Conservation (phyloP, 2,888 invertebrate genomes). For the Alviniconcha strummeri region DNA sequence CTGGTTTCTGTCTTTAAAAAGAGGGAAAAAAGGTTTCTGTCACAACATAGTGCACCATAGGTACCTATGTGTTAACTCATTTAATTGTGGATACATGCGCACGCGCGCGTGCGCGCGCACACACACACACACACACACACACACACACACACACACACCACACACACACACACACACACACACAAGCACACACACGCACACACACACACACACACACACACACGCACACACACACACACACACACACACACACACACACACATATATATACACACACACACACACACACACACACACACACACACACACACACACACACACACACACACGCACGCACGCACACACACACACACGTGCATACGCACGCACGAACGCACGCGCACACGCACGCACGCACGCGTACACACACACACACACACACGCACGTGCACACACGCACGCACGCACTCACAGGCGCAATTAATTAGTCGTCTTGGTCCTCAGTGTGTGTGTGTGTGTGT, state of each 20-base stretch:
- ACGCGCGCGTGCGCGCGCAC: neutral
- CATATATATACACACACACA: neutral
- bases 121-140: slow-evolving; percentile 2
- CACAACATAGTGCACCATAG: neutral
- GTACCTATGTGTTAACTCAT: neutral
- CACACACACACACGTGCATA: neutral
- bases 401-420: neutral
- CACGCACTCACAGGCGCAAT: neutral
- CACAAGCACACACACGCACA: neutral
- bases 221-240: neutral
- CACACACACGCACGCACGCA: neutral
- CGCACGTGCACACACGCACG: neutral
- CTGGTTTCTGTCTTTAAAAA: too few relatives aligned
- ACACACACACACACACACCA: neutral
- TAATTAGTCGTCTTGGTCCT: neutral
- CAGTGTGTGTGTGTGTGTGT: slow-evolving; percentile 20
- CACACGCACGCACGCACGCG: neutral
- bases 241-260: neutral
- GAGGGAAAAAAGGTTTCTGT: too few relatives aligned
- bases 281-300: neutral
- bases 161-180: neutral
- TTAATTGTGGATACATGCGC: neutral
- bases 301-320: slow-evolving; percentile 11
- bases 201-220: slow-evolving; percentile 11
- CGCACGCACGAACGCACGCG: neutral